Evolutionary conservation across 2,113 vertebrate species (phyloP).

Genomic region (Pardalotus punctatus): DNA sequence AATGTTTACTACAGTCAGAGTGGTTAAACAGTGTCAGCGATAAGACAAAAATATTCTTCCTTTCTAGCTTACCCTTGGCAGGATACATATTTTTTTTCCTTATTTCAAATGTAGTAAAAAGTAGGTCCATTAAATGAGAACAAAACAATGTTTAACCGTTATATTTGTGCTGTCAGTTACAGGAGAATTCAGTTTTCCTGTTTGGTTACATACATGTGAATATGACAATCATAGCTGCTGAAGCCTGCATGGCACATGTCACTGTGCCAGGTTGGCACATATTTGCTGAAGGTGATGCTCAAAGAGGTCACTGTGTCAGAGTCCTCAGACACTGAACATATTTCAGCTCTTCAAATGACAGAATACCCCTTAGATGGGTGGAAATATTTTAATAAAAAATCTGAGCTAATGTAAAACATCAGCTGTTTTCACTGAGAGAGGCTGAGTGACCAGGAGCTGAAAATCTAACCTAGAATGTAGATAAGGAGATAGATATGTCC

Average conservation of each 20-base stretch:
- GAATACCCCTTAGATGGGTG: too few species aligned
- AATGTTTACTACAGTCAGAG: background rate
- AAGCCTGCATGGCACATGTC: accelerated
- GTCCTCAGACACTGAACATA: background rate
- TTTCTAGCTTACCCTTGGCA: background rate
- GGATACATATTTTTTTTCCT: background rate
- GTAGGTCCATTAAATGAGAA: background rate
- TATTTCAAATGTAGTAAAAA: background rate
- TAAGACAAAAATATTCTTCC: background rate
- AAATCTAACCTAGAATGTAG: background rate
- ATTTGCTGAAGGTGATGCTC: background rate
- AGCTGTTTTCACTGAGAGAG: background rate
- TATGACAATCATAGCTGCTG: background rate
- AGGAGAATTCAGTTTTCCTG: background rate
- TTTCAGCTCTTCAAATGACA: background rate
- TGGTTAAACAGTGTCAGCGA: background rate
- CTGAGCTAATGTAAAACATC: background rate
- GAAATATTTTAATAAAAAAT: background rate
- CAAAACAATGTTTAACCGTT: background rate
- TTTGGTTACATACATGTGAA: background rate
- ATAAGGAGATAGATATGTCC: background rate
- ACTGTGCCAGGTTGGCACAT: background rate
- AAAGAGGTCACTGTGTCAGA: background rate
- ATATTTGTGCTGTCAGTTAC: background rate
- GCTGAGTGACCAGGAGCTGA: background rate